These are phyloP conservation scores for Hycleus phaleratus DNA, from an alignment of 1,140 invertebrate species.

Conservation along the genomic window DNA sequence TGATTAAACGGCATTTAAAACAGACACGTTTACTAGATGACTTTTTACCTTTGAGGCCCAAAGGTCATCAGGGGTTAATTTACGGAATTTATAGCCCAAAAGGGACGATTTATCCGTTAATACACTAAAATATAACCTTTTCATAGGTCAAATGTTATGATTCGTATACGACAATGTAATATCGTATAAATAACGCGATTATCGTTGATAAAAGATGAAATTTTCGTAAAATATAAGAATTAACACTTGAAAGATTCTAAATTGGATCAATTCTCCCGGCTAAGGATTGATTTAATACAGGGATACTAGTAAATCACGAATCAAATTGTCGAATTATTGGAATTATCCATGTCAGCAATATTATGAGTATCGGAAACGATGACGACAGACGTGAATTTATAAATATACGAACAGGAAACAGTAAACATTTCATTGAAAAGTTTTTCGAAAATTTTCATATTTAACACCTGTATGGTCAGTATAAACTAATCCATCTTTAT, in stretches of 20 bases:
- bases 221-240: too few species aligned
- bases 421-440: too few species aligned
- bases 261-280: too few species aligned
- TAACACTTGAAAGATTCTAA: too few species aligned
- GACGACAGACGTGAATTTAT: too few species aligned
- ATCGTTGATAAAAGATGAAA: too few species aligned
- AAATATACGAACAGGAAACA: too few species aligned
- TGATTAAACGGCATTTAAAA: slow-evolving; percentile 14
- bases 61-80: slow-evolving; percentile 36
- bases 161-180: background rate
- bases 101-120: slow-evolving; percentile 34
- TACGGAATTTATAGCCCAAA: slow-evolving; percentile 30
- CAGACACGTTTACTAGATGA: slow-evolving; percentile 17
- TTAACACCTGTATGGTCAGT: too few species aligned
- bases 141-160: slow-evolving; percentile 25
- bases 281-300: slow-evolving; percentile 5
- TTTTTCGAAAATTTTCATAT: too few species aligned
- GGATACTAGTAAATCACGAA: slow-evolving; percentile 3
- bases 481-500: too few species aligned
- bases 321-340: slow-evolving; percentile 13
- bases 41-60: slow-evolving; percentile 33
- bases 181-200: too few species aligned
- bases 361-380: too few species aligned
- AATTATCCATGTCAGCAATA: slow-evolving; percentile 14
- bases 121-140: slow-evolving; percentile 33